Base-by-base conservation (phyloP, 2,113 vertebrate genomes). In the Aramus guarauna region DNA sequence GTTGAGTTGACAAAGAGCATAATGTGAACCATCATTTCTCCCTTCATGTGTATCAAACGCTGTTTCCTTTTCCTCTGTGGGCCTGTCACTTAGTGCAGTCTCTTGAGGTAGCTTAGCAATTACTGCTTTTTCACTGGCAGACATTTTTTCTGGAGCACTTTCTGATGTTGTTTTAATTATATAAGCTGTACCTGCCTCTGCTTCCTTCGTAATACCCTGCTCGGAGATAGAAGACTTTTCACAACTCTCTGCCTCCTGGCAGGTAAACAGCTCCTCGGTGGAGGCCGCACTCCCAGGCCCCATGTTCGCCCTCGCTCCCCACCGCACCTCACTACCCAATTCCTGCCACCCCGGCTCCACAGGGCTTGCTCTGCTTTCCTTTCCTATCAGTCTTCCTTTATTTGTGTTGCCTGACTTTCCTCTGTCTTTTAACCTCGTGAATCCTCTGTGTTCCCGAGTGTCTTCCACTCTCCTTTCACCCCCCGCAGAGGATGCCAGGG, bases 91-190 rank as follows among this genome's bases (percentile, higher is more conserved):
- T 97, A 93, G 94, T 75, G 93, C 97, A 97, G 97, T 98, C 98
- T 98, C 98, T 97, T 90, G 98, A 97, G 98, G 97, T 98, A 98
- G 90, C 98, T 98, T 95, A 97, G 98, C 98, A 98, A 98, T 98
- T 98, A 98, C 96, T 81, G 97, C 97, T 97, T 97, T 98, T 98
- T 98, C 97, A 98, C 96, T 76, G 96, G 97, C 97, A 98, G 98
- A 98, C 97, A 97, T 96, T 97, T 98, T 98, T 98, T 98, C 98
- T 98, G 94, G 96, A 98, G 96, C 90, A 97, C 94, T 98, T 98
- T 98, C 98, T 97, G 98, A 98, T 97, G 96, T 97, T 97, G 95
- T 98, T 98, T 98, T 98, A 98, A 98, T 98, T 98, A 97, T 97
- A 98, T 94, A 98, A 97, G 97, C 96, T 95, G 94, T 97, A 96